phyloP scores from a whole-genome alignment of 2,113 vertebrate genomes.

The Gobio gobio region DNA sequence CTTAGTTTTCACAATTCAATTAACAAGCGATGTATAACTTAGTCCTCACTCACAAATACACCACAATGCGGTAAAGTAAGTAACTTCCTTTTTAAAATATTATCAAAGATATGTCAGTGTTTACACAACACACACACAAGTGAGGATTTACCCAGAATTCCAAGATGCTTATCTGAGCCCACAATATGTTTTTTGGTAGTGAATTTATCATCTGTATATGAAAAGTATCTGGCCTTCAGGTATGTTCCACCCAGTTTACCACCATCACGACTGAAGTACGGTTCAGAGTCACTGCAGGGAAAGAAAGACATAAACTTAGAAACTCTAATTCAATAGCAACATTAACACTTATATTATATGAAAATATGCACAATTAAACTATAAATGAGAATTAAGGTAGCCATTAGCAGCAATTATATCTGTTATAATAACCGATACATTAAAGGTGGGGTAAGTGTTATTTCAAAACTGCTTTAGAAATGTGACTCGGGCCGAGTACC shows the following conservation, averaged over 20 bases:
- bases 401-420: neutral
- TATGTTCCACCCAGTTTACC: conserved; percentile 88
- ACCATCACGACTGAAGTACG: conserved; percentile 80
- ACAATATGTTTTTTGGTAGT: conserved; percentile 64
- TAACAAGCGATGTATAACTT: no score
- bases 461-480: no score
- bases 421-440: neutral
- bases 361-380: neutral
- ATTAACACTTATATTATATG: neutral
- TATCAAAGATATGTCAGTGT: neutral
- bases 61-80: no score
- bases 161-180: conserved; percentile 77
- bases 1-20: no score
- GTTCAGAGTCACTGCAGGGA: conserved; percentile 64
- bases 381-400: neutral
- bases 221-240: conserved; percentile 82
- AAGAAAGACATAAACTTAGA: neutral
- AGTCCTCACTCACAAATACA: no score
- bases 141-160: conserved; percentile 83
- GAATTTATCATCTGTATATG: conserved; percentile 84
- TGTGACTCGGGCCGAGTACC: no score
- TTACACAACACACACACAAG: neutral
- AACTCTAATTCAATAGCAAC: neutral
- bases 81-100: neutral
- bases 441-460: no score